These are phyloP conservation scores for Chrysina gloriosa DNA, from an alignment of 2,888 invertebrate species.

Conservation along the genomic window DNA sequence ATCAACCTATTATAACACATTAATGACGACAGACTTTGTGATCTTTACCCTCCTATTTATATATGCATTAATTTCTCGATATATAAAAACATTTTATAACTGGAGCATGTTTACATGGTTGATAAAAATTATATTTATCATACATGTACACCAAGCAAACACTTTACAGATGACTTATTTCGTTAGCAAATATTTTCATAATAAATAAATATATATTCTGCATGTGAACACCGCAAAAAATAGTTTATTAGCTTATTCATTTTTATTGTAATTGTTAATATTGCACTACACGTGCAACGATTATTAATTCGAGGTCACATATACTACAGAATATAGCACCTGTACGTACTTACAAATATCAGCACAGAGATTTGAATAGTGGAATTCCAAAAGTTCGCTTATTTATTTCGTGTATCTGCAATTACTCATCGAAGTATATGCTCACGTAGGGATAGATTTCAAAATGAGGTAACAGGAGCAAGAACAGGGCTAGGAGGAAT, in stretches of 20 bases:
- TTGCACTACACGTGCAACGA: neutral
- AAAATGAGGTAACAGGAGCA: no score
- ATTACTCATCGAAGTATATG: no score
- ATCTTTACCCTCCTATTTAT: neutral
- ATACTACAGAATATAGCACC: neutral
- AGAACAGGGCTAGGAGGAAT: no score
- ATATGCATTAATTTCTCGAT: neutral
- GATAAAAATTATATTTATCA: conserved; percentile 14
- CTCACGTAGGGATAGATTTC: no score
- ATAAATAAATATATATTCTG: conserved; percentile 23
- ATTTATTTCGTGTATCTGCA: no score
- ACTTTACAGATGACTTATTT: conserved; percentile 25
- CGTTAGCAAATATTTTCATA: conserved; percentile 24
- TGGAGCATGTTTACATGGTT: neutral
- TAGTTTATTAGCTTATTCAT: conserved; percentile 20
- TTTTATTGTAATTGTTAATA: conserved; percentile 17
- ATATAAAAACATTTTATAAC: neutral
- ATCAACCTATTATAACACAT: no score
- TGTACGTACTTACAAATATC: no score
- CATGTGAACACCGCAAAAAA: conserved; percentile 19
- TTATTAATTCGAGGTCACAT: neutral
- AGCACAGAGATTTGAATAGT: no score
- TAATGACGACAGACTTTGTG: no score
- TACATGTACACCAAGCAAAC: conserved; percentile 8
- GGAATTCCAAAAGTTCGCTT: no score